phyloP scores from a whole-genome alignment of 2,113 vertebrate species.

The Gulo gulo region DNA sequence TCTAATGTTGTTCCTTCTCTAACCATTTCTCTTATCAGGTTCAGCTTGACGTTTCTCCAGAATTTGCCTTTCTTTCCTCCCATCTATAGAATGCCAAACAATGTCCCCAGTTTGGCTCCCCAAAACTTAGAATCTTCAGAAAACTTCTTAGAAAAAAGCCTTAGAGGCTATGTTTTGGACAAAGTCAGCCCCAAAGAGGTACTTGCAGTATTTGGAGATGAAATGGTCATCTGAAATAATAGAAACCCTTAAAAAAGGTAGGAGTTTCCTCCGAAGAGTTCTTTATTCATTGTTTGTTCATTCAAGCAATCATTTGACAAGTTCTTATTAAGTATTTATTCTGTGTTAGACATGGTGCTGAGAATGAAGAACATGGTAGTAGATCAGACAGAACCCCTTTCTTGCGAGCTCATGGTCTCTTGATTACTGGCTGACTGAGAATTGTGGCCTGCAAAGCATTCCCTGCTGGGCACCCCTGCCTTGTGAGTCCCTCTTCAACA shows the following conservation, averaged over 20 bases:
- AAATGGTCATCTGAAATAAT: neutral
- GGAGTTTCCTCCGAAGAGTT: neutral
- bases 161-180: neutral
- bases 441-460: fast-evolving
- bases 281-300: neutral
- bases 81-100: constrained; percentile 38
- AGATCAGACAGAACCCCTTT: neutral
- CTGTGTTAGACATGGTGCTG: neutral
- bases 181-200: neutral
- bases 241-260: neutral
- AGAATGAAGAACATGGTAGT: neutral
- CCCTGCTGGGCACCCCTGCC: fast-evolving
- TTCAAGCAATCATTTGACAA: neutral
- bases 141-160: neutral
- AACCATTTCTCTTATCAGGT: constrained; percentile 55
- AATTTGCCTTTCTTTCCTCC: neutral
- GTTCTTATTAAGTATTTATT: neutral
- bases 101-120: neutral
- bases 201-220: neutral
- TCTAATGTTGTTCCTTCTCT: constrained; percentile 7
- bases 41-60: neutral
- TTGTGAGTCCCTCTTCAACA: neutral
- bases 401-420: neutral
- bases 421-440: neutral
- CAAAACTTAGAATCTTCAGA: neutral